These are phyloP conservation scores for Malurus alboscapulatus DNA, from an alignment of 2,113 vertebrate genomes.

Conservation along the genomic window DNA sequence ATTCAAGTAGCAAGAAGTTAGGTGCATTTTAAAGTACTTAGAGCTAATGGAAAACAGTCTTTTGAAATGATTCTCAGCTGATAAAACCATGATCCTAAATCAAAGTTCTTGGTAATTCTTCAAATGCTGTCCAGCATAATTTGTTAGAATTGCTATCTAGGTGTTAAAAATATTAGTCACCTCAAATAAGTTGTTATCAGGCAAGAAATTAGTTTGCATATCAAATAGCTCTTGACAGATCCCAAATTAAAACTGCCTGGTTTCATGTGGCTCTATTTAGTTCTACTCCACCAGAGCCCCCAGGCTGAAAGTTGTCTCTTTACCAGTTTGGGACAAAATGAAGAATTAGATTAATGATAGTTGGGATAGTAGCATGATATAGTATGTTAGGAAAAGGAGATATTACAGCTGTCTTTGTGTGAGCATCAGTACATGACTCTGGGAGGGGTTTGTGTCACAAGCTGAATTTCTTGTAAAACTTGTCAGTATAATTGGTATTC, in stretches of 20 bases:
- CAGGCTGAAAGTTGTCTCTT: neutral
- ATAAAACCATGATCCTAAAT: neutral
- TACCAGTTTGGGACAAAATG: neutral
- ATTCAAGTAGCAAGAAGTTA: neutral
- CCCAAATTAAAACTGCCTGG: neutral
- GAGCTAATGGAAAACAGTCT: neutral
- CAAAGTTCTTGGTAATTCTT: neutral
- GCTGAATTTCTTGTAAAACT: neutral
- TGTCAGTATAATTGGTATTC: neutral
- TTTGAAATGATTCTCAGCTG: neutral
- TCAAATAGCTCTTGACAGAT: neutral
- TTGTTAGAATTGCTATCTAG: neutral
- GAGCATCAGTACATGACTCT: neutral
- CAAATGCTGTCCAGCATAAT: neutral
- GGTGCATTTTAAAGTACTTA: neutral
- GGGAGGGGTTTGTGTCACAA: neutral
- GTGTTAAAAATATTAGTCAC: neutral
- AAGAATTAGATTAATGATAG: neutral
- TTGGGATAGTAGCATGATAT: neutral
- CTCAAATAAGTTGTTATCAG: neutral
- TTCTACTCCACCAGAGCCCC: neutral
- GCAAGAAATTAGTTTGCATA: neutral
- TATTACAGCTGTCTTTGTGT: neutral
- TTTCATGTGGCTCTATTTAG: neutral
- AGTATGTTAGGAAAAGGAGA: neutral